phyloP scores from a whole-genome alignment of 2,888 invertebrate genomes.

The Atethmia centrago region DNA sequence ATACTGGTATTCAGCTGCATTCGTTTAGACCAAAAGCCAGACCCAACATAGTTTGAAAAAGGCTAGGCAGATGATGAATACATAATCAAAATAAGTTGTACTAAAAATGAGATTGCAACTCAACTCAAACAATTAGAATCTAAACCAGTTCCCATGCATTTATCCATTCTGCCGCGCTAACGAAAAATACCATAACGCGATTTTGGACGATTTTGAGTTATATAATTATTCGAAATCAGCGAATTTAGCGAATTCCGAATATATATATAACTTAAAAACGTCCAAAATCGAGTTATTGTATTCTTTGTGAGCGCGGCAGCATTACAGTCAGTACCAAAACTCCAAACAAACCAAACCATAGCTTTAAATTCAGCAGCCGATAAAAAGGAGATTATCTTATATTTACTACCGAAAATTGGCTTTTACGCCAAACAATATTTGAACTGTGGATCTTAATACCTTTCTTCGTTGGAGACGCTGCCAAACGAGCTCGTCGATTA shows the following conservation, averaged over 20 bases:
- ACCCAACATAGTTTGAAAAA: too few species aligned
- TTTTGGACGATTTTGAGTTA: too few species aligned
- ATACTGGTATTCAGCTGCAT: too few species aligned
- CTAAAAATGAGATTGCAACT: neutral
- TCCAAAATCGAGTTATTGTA: too few species aligned
- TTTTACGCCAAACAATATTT: constrained; percentile 60
- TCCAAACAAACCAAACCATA: constrained; percentile 35
- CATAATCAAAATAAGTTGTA: neutral
- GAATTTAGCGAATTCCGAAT: too few species aligned
- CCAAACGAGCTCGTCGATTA: constrained; percentile 71
- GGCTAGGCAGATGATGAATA: too few species aligned
- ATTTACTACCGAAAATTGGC: constrained; percentile 60
- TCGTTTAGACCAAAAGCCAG: too few species aligned
- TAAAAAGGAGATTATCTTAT: constrained; percentile 48
- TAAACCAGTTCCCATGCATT: neutral
- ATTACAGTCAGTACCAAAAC: constrained; percentile 26
- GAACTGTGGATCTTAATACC: constrained; percentile 53
- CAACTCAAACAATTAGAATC: neutral
- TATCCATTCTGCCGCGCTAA: too few species aligned
- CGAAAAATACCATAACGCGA: too few species aligned
- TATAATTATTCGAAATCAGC: too few species aligned
- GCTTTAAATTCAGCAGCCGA: constrained; percentile 44
- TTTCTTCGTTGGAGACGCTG: constrained; percentile 58
- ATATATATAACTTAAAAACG: too few species aligned
- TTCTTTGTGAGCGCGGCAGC: too few species aligned